These are phyloP conservation scores for Stratiomys singularior DNA, from an alignment of 2,888 invertebrate species.

Conservation along the genomic window DNA sequence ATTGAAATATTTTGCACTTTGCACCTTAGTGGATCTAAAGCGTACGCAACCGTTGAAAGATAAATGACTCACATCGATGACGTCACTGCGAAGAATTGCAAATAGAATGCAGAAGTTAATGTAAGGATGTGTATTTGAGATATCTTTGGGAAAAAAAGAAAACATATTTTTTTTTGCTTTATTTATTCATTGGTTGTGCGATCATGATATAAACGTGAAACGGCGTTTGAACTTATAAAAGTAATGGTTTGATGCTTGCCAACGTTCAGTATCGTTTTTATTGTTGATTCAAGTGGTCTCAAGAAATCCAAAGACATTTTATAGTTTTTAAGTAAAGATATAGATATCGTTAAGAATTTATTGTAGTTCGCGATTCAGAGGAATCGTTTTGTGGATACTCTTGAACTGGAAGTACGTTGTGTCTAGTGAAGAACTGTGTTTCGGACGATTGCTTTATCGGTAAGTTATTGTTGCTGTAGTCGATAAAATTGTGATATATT, in stretches of 20 bases:
- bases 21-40: too few relatives aligned
- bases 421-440: too few relatives aligned
- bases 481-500: too few relatives aligned
- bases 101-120: neutral
- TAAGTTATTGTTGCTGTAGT: too few relatives aligned
- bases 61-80: neutral
- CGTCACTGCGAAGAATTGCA: neutral
- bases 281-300: constrained; percentile 4
- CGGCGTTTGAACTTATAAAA: constrained; percentile 10
- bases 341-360: too few relatives aligned
- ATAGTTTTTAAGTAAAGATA: neutral
- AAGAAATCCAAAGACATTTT: neutral
- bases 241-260: neutral
- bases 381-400: too few relatives aligned
- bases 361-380: too few relatives aligned
- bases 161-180: too few relatives aligned
- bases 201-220: neutral
- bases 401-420: too few relatives aligned
- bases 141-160: neutral
- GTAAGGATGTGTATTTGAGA: neutral
- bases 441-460: too few relatives aligned
- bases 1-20: neutral
- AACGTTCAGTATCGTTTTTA: neutral
- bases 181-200: too few relatives aligned
- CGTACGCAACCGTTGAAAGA: neutral